These are phyloP conservation scores for Netelia fuscicornis DNA, from an alignment of 2,888 invertebrate genomes.

Conservation along the genomic window DNA sequence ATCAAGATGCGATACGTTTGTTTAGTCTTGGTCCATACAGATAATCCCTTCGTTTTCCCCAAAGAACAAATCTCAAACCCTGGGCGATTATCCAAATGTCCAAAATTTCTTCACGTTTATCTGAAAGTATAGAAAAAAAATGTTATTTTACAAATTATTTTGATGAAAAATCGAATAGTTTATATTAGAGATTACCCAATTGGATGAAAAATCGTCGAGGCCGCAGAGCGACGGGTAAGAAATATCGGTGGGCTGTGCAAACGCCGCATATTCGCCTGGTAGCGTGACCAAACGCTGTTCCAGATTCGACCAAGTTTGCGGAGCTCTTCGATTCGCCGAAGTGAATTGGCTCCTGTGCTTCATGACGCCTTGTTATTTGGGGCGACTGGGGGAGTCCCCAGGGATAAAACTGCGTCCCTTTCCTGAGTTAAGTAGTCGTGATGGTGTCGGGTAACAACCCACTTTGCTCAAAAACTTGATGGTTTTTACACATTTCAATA, in stretches of 20 bases:
- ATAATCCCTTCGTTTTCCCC: constrained; percentile 5
- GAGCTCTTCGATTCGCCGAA: constrained; percentile 48
- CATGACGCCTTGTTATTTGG: constrained; percentile 77
- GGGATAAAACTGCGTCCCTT: constrained; percentile 74
- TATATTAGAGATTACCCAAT: background rate
- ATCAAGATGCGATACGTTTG: constrained; percentile 58
- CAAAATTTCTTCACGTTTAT: too few species aligned
- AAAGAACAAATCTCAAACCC: too few species aligned
- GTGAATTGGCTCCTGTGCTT: constrained; percentile 55
- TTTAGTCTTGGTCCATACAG: constrained; percentile 24
- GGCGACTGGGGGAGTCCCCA: constrained; percentile 80
- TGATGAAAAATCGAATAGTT: too few species aligned
- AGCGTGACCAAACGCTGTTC: constrained; percentile 75
- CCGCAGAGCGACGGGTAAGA: background rate
- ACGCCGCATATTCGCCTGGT: constrained; percentile 73
- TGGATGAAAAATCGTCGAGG: background rate
- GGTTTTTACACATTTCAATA: background rate
- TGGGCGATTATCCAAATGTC: too few species aligned
- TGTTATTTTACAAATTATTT: too few species aligned
- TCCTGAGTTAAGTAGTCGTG: constrained; percentile 24
- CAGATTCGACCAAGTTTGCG: constrained; percentile 66
- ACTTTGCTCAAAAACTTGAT: background rate
- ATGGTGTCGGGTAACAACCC: background rate
- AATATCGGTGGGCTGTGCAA: background rate
- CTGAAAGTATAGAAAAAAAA: too few species aligned